phyloP scores from a whole-genome alignment of 2,888 invertebrate genomes.

The Mycalesis mineus region DNA sequence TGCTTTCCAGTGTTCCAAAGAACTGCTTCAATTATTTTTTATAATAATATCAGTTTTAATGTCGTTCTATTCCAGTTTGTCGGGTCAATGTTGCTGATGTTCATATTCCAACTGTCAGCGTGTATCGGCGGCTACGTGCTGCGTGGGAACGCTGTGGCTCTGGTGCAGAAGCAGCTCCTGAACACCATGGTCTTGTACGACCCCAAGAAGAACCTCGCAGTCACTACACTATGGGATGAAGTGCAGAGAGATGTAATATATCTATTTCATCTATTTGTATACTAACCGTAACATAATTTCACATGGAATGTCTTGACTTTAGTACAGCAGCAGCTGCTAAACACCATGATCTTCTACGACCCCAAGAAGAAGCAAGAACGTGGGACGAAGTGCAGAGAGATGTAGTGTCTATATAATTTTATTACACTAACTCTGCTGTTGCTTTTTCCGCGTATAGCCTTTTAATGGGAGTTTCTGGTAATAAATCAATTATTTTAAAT shows the following conservation, averaged over 20 bases:
- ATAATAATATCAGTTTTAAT: no score
- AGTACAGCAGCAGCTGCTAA: constrained; percentile 71
- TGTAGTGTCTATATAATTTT: constrained; percentile 59
- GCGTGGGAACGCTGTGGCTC: constrained; percentile 69
- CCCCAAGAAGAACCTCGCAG: constrained; percentile 45
- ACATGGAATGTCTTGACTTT: constrained; percentile 73
- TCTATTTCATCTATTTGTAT: neutral
- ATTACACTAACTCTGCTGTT: no score
- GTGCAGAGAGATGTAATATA: constrained; percentile 77
- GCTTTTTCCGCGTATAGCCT: no score
- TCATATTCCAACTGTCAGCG: constrained; percentile 85
- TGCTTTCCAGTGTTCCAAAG: no score
- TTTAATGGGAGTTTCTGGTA: no score
- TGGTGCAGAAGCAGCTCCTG: constrained; percentile 75
- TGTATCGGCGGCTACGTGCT: constrained; percentile 86
- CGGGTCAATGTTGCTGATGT: constrained; percentile 82
- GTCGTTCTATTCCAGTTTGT: constrained; percentile 75
- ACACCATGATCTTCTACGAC: constrained; percentile 70
- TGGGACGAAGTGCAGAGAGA: constrained; percentile 82
- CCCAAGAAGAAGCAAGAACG: constrained; percentile 47
- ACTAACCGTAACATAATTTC: no score
- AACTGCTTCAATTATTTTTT: no score
- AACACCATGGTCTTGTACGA: constrained; percentile 70
- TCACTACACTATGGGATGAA: constrained; percentile 78
- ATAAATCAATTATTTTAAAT: no score